Conservation (phyloP, 1,140 invertebrate species). For the Magallana ariakensis region DNA sequence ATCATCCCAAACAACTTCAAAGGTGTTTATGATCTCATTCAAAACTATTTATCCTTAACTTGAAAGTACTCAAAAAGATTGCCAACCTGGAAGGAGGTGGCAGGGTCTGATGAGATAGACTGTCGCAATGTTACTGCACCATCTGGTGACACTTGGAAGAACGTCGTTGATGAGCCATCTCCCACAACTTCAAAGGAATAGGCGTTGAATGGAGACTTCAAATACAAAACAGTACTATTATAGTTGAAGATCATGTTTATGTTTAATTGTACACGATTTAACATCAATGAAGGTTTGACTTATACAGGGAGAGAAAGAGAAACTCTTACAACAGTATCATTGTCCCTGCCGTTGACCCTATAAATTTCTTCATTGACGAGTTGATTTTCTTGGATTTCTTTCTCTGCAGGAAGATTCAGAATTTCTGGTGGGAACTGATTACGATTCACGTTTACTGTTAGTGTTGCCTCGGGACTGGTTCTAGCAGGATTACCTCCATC, state of each 20-base stretch:
- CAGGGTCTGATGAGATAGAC: conserved; percentile 48
- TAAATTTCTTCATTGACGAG: conserved; percentile 36
- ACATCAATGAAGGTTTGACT: too few relatives aligned
- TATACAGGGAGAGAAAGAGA: not conserved
- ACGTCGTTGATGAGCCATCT: conserved; percentile 64
- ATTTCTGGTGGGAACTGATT: conserved; percentile 68
- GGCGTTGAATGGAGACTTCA: conserved; percentile 66
- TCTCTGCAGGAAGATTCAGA: conserved; percentile 59
- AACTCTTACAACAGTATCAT: conserved; percentile 60
- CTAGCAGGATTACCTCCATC: conserved; percentile 57
- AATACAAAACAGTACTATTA: conserved; percentile 26
- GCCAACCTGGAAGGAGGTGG: conserved; percentile 62
- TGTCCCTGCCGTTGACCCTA: conserved; percentile 57
- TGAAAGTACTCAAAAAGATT: not conserved
- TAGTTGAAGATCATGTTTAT: not conserved
- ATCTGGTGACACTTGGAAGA: conserved; percentile 89
- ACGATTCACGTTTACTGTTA: conserved; percentile 67
- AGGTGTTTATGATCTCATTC: too few relatives aligned
- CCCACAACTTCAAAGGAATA: conserved; percentile 64
- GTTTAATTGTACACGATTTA: too few relatives aligned
- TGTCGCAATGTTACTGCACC: conserved; percentile 56
- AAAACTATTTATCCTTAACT: not conserved
- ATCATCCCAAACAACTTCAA: too few relatives aligned
- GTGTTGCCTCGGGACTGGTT: conserved; percentile 60
- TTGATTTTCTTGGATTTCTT: conserved; percentile 51